phyloP scores from a whole-genome alignment of 2,113 vertebrate species.

The Ageneiosus marmoratus region DNA sequence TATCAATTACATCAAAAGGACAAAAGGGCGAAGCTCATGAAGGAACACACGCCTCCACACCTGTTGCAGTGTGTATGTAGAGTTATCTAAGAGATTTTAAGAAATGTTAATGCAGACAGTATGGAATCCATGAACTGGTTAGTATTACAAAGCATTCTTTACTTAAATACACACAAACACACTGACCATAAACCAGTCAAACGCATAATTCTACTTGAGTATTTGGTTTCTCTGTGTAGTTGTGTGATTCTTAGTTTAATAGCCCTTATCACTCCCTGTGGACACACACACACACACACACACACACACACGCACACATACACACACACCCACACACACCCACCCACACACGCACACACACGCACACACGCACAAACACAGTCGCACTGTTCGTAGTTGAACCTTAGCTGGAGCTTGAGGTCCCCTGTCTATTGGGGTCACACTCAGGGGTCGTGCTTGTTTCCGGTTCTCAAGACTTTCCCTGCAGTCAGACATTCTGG shows the following conservation, averaged over 20 bases:
- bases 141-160: background rate
- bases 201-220: background rate
- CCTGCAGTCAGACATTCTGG: slow-evolving; percentile 34
- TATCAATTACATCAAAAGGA: background rate
- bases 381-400: slow-evolving; percentile 29
- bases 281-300: slow-evolving; percentile 27
- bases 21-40: background rate
- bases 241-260: slow-evolving; percentile 27
- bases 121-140: background rate
- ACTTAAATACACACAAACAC: background rate
- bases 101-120: background rate
- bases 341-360: no score
- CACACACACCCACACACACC: slow-evolving; percentile 18
- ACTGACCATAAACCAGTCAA: background rate
- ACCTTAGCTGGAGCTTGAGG: slow-evolving; percentile 44
- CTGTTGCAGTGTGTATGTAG: slow-evolving; percentile 26
- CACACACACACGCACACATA: slow-evolving; percentile 15
- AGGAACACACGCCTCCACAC: slow-evolving; percentile 29
- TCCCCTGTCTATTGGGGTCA: slow-evolving; percentile 39
- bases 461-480: slow-evolving; percentile 56
- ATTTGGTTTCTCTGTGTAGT: background rate
- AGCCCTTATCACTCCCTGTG: slow-evolving; percentile 10
- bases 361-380: slow-evolving; percentile 39
- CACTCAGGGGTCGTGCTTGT: slow-evolving; percentile 31
- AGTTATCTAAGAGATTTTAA: background rate